Conservation (phyloP, 2,888 invertebrate species). For the Drosophila algonquin region DNA sequence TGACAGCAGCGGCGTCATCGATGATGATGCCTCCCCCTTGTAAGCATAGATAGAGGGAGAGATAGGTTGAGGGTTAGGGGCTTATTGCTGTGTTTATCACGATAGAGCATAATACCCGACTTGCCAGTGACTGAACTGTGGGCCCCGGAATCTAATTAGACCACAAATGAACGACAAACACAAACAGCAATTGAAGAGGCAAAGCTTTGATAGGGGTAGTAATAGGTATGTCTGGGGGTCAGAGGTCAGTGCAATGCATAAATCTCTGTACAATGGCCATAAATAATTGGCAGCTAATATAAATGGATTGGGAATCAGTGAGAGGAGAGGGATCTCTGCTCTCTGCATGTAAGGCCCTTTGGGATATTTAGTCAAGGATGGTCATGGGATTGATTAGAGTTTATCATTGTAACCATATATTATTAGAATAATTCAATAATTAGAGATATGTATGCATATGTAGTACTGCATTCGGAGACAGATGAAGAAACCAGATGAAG, state of each 20-base stretch:
- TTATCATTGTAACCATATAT: background rate
- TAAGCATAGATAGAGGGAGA: background rate
- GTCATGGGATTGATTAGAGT: background rate
- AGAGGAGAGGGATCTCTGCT: background rate
- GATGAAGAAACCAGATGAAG: no score
- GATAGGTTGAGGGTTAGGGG: background rate
- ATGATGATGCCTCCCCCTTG: conserved; percentile 23
- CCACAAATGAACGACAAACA: conserved; percentile 40
- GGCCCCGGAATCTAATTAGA: conserved; percentile 53
- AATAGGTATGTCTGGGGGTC: background rate
- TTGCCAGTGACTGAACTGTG: conserved; percentile 19
- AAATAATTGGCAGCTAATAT: conserved; percentile 44
- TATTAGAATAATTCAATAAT: background rate
- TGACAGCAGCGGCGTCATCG: conserved; percentile 48
- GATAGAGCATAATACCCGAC: conserved; percentile 15
- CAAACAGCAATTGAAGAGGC: background rate
- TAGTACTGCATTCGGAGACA: background rate
- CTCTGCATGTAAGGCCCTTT: background rate
- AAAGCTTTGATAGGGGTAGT: no score
- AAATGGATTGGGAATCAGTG: conserved; percentile 14
- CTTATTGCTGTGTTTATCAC: conserved; percentile 17
- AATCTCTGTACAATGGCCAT: conserved; percentile 23
- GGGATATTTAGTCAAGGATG: conserved; percentile 10
- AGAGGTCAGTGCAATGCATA: background rate
- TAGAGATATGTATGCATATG: background rate